A percentile compares a stretch with the other conserved stretches of the same genome.
phyloP scores from a whole-genome alignment of 2,888 invertebrate species.

The Imbricaverruca yamaguchii region DNA sequence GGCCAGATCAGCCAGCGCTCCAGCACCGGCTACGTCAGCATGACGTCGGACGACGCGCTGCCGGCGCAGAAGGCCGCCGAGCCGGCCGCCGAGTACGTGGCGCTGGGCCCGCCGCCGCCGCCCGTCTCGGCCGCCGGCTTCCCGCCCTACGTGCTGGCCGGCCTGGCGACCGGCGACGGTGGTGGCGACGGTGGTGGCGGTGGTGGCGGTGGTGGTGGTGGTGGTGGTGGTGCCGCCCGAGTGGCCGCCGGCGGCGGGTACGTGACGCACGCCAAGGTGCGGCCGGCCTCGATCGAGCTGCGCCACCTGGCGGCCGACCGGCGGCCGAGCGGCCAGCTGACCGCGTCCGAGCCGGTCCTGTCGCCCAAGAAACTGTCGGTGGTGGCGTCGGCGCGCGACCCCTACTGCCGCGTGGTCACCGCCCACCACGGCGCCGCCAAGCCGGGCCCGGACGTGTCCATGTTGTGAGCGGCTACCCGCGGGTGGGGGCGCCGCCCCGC shows the following conservation, averaged over 20 bases:
- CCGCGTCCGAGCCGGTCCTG: background rate
- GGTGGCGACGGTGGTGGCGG: background rate
- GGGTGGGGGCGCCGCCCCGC: too few species aligned
- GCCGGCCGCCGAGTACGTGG: background rate
- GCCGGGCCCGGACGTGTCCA: background rate
- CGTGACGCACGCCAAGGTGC: background rate
- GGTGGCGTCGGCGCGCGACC: background rate
- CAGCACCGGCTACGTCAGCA: conserved; percentile 4
- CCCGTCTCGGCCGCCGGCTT: background rate
- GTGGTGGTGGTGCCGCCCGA: background rate
- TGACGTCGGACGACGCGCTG: background rate
- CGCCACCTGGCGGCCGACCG: background rate
- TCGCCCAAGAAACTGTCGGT: background rate
- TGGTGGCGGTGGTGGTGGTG: background rate
- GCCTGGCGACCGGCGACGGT: background rate
- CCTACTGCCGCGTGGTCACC: conserved; percentile 5
- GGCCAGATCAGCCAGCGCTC: background rate
- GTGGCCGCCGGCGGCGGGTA: background rate
- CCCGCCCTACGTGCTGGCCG: conserved; percentile 16
- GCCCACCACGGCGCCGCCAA: background rate
- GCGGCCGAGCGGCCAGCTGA: background rate
- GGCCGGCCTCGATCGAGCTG: background rate
- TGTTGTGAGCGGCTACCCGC: background rate
- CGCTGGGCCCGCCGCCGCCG: conserved; percentile 1
- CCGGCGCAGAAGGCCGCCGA: background rate